Percentiles rank a stretch among this genome's conserved stretches.
phyloP scores from a whole-genome alignment of 1,140 invertebrate species.

The Lepeophtheirus salmonis region DNA sequence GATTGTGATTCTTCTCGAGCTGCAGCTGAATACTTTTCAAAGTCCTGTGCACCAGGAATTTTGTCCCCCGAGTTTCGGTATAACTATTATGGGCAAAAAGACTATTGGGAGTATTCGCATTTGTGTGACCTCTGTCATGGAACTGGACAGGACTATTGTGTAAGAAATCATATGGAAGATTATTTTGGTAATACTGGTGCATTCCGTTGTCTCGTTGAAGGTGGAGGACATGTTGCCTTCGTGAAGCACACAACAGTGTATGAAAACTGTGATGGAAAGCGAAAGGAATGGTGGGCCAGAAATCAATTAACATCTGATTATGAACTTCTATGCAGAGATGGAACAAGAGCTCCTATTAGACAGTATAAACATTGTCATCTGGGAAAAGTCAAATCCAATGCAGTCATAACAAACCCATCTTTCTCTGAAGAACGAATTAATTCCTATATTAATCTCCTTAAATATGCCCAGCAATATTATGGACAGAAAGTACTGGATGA shows the following conservation, averaged over 20 bases:
- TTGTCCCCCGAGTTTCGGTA: slow-evolving; percentile 25
- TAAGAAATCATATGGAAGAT: slow-evolving; percentile 61
- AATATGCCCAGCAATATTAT: slow-evolving; percentile 76
- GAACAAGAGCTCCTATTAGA: slow-evolving; percentile 40
- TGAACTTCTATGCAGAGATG: slow-evolving; percentile 59
- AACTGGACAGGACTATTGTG: slow-evolving; percentile 54
- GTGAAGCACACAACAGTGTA: slow-evolving; percentile 68
- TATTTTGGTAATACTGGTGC: slow-evolving; percentile 73
- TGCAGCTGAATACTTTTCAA: slow-evolving; percentile 72
- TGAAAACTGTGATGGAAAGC: slow-evolving; percentile 74
- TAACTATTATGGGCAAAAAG: slow-evolving; percentile 57
- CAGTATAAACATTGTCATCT: slow-evolving; percentile 72
- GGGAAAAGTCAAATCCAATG: slow-evolving; percentile 73
- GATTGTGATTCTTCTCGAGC: slow-evolving; percentile 72
- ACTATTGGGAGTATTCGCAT: slow-evolving; percentile 42
- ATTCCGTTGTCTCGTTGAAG: slow-evolving; percentile 78
- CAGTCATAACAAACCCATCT: slow-evolving; percentile 63
- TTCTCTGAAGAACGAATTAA: slow-evolving; percentile 50
- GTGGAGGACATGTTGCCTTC: slow-evolving; percentile 83
- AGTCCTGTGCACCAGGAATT: slow-evolving; percentile 34
- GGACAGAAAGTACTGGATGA: slow-evolving; percentile 61
- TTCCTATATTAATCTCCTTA: slow-evolving; percentile 63
- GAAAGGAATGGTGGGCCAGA: slow-evolving; percentile 74
- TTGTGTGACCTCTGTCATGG: slow-evolving; percentile 87
- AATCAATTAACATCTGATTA: slow-evolving; percentile 78